These are phyloP conservation scores for Camelus bactrianus DNA, from an alignment of 2,113 vertebrate genomes.

Conservation along the genomic window DNA sequence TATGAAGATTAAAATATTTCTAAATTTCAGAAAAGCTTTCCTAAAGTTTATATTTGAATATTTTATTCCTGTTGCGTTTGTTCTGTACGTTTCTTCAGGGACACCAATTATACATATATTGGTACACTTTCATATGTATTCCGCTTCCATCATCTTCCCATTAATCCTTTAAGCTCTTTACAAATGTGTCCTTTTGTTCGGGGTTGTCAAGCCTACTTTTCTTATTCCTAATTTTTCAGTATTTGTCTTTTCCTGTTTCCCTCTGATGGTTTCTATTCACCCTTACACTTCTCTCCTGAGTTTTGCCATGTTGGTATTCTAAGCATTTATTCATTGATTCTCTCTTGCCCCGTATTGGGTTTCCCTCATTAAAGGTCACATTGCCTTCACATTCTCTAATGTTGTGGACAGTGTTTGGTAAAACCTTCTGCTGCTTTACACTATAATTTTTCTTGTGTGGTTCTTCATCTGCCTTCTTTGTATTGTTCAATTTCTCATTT, in stretches of 20 bases:
- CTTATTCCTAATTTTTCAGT: background rate
- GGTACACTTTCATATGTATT: background rate
- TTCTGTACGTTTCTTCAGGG: background rate
- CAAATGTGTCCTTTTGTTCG: background rate
- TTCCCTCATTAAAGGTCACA: background rate
- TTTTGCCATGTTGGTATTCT: background rate
- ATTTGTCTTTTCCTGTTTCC: background rate
- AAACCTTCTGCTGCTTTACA: background rate
- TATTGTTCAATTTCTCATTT: background rate
- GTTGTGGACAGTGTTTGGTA: background rate
- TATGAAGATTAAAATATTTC: background rate
- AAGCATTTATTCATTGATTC: background rate
- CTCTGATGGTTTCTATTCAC: background rate
- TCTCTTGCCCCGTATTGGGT: background rate
- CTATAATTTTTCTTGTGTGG: background rate
- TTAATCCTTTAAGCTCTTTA: background rate
- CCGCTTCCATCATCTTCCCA: background rate
- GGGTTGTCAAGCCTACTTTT: background rate
- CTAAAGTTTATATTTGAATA: background rate
- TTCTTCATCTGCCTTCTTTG: background rate
- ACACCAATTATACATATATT: background rate
- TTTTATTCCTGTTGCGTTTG: background rate
- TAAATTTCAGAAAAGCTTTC: slow-evolving; percentile 7
- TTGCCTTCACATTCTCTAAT: background rate
- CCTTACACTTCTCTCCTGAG: background rate